Percentiles rank a stretch among this genome's conserved stretches.
Conservation (phyloP, 2,888 invertebrate genomes). For the Mimas tiliae region DNA sequence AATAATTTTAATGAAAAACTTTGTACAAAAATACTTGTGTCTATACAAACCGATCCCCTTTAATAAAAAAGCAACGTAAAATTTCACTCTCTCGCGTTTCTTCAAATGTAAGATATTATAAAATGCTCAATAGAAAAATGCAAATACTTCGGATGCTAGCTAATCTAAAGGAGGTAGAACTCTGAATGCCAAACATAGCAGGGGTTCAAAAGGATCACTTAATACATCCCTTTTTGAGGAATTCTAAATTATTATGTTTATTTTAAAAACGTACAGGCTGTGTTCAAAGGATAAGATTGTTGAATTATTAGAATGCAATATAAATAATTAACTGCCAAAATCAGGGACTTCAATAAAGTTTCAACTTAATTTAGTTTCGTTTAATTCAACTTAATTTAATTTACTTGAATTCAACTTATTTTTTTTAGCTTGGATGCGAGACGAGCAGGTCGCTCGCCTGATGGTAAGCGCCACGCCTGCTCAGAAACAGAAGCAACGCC, state of each 20-base stretch:
- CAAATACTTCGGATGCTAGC: slow-evolving; percentile 48
- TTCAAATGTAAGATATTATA: slow-evolving; percentile 20
- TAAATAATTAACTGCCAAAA: too few relatives aligned
- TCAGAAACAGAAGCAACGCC: too few relatives aligned
- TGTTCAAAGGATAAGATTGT: neutral
- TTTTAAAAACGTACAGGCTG: slow-evolving; percentile 14
- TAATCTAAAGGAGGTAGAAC: slow-evolving; percentile 42
- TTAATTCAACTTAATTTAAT: too few relatives aligned
- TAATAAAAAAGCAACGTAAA: slow-evolving; percentile 29
- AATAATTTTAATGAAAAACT: neutral
- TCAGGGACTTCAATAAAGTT: too few relatives aligned
- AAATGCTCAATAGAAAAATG: slow-evolving; percentile 37
- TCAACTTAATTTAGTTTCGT: too few relatives aligned
- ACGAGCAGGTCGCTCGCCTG: too few relatives aligned
- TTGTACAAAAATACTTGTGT: neutral
- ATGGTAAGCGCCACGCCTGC: too few relatives aligned
- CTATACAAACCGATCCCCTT: neutral
- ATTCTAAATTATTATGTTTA: slow-evolving; percentile 17
- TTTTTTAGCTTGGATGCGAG: too few relatives aligned
- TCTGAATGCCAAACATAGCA: slow-evolving; percentile 44
- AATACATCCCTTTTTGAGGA: slow-evolving; percentile 32
- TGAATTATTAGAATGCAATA: neutral
- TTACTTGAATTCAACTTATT: too few relatives aligned
- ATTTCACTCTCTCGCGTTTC: slow-evolving; percentile 26
- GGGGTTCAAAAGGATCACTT: slow-evolving; percentile 40